Evolutionary conservation across 2,797 vertebrate genomes (phyloP).

Genomic region (Dryobates pubescens): DNA sequence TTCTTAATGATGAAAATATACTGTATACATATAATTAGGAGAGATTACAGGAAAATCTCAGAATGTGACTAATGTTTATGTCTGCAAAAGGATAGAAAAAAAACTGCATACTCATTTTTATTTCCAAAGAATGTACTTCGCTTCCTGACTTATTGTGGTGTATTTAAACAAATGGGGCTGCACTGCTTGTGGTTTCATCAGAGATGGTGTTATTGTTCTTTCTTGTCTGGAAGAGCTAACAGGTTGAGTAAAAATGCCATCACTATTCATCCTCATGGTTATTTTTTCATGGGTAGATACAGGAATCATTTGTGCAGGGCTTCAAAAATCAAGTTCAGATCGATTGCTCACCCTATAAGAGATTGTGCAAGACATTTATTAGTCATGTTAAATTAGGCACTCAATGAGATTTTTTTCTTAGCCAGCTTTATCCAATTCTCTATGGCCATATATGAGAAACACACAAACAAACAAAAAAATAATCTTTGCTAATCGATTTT

Average conservation of each 20-base stretch:
- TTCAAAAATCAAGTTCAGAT: neutral
- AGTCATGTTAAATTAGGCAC: neutral
- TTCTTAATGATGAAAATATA: neutral
- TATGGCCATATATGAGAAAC: neutral
- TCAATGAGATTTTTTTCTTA: neutral
- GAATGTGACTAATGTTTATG: constrained; percentile 47
- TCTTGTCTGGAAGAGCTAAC: constrained; percentile 14
- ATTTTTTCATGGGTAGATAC: neutral
- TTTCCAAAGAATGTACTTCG: neutral
- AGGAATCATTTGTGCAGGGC: neutral
- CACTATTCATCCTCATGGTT: neutral
- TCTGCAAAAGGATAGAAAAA: constrained; percentile 6
- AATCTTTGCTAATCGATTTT: neutral
- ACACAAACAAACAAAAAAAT: neutral
- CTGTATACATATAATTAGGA: neutral
- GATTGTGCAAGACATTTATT: neutral
- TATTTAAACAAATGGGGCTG: constrained; percentile 11
- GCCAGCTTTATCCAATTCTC: neutral
- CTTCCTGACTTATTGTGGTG: neutral
- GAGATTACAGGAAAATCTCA: neutral
- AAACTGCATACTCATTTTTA: constrained; percentile 7
- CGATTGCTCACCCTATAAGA: neutral
- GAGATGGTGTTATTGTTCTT: neutral
- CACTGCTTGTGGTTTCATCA: neutral
- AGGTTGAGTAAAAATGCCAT: neutral